Evolutionary conservation across 2,888 invertebrate species (phyloP), one percentile per base, ranked within the genome.

Genomic region (Tetropium fuscum): DNA sequence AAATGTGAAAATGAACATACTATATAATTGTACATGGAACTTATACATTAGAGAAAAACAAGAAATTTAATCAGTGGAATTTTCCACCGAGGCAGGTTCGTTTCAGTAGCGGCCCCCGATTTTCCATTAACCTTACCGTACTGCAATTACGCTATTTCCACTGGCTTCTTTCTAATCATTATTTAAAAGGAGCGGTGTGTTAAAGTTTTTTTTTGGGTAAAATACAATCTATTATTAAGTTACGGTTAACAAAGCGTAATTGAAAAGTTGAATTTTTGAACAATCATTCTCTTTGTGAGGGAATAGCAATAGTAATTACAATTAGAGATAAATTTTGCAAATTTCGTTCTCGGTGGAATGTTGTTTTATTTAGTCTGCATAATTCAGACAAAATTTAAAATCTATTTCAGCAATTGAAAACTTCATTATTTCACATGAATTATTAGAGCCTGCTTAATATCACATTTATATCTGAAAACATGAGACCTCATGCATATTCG

Each of bases 221-320:
- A 43, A 43, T 20, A 22, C 13, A 43, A 43, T 43, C 20, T 22
- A 13, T 43, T 43, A 22, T 43, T 25, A 41, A 20, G 41, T 19
- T 19, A 7, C 18, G 18, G 10, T 41, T 41, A 43, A 43, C 41
- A 13, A 13, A 7, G 41, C 4, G 22, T 43, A 43, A 43, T 43
- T 43, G 22, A 22, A 43, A 43, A 43, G 41, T 13, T 13, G 8
- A 25, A 20, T 10, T 20, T 41, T 41, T 43, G 34, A 34, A 34
- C 25, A 20, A 20, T 6, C 6, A 11, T 22, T 22, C 13, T 15
- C 41, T 43, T 43, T 43, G 22, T 43, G 8, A 13, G 10, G 13
- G 15, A n/a, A 43, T 11, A 11, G n/a, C n/a, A n/a, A 43, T 22
- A 43, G 10, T 43, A 43, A 43, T 43, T 43, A 43, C 13, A 25